phyloP scores from a whole-genome alignment of 2,797 vertebrate genomes.

The Catostomus latipinnis region DNA sequence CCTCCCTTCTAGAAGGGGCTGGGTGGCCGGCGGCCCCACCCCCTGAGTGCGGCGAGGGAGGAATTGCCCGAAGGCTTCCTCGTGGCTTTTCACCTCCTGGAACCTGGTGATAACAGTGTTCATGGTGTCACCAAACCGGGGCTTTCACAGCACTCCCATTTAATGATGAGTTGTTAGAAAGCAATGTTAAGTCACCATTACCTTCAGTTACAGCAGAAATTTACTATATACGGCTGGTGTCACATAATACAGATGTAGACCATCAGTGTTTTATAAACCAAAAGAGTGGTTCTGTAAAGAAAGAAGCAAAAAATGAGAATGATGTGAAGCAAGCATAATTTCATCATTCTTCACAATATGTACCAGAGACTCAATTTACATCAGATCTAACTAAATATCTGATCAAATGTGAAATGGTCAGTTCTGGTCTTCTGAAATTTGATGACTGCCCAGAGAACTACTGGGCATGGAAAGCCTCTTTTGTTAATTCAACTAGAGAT shows the following conservation, averaged over 20 bases:
- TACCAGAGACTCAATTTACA: not conserved
- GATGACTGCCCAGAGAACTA: constrained; percentile 2
- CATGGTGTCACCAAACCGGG: too few relatives aligned
- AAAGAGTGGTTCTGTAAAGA: not conserved
- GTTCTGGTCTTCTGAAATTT: not conserved
- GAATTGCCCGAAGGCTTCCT: too few relatives aligned
- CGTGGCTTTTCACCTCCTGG: too few relatives aligned
- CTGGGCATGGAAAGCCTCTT: not conserved
- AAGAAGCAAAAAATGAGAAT: not conserved
- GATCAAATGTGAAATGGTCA: not conserved
- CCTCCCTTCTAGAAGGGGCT: too few relatives aligned
- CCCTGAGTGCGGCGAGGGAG: too few relatives aligned
- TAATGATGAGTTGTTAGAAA: not conserved
- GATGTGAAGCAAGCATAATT: not conserved
- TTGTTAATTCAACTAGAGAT: not conserved
- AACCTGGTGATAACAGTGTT: too few relatives aligned
- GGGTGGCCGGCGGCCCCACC: too few relatives aligned
- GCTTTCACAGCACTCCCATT: not conserved
- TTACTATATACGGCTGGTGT: not conserved
- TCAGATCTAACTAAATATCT: not conserved
- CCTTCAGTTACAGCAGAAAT: not conserved
- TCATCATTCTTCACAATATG: not conserved
- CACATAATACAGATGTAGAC: not conserved
- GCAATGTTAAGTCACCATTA: not conserved
- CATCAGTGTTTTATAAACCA: not conserved